phyloP scores from a whole-genome alignment of 2,888 invertebrate species.

The Sarcophaga variegata region DNA sequence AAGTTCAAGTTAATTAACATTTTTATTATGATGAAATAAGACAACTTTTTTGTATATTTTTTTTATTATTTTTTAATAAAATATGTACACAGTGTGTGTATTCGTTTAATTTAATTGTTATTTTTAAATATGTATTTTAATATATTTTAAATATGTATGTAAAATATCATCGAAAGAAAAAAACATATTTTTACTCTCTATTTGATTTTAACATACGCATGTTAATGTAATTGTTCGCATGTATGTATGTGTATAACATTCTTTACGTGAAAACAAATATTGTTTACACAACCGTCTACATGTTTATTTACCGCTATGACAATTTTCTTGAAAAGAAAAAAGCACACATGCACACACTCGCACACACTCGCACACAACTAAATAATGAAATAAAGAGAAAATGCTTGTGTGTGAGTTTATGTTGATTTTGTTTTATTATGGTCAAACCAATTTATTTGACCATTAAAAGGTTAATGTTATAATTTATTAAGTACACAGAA shows the following conservation, averaged over 20 bases:
- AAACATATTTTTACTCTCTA: background rate
- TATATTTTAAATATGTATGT: no score
- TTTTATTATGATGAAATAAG: slow-evolving; percentile 24
- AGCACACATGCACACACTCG: background rate
- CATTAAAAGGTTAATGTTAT: slow-evolving; percentile 57
- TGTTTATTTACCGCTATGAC: background rate
- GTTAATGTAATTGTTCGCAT: background rate
- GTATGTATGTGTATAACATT: background rate
- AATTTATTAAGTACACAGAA: slow-evolving; percentile 3
- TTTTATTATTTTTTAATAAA: background rate
- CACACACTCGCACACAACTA: no score
- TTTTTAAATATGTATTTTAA: no score
- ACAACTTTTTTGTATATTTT: background rate
- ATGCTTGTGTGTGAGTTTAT: background rate
- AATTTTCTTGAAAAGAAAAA: background rate
- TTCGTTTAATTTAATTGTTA: background rate
- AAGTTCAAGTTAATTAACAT: slow-evolving; percentile 71
- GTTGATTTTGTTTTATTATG: background rate
- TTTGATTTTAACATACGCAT: background rate
- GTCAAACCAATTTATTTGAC: slow-evolving; percentile 44
- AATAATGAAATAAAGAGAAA: no score
- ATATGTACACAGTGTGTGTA: background rate
- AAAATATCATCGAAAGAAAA: background rate
- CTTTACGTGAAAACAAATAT: no score
- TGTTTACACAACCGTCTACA: background rate